Conservation (phyloP, 2,797 vertebrate species). For the Sparidentex hasta region DNA sequence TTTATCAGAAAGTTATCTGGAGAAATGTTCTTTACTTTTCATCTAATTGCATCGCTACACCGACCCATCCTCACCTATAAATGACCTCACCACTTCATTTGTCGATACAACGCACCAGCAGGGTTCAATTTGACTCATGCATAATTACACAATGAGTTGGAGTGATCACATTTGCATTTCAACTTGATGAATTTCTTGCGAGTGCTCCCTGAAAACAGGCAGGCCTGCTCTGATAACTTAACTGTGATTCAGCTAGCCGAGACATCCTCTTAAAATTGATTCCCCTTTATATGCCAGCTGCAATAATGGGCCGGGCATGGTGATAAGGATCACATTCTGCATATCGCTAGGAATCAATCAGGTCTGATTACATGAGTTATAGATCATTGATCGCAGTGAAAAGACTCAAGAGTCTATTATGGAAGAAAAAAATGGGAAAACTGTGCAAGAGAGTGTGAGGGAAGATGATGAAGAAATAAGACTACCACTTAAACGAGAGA, state of each 20-base stretch:
- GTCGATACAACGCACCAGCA: constrained; percentile 41
- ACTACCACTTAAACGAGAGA: constrained; percentile 33
- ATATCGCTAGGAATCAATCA: constrained; percentile 78
- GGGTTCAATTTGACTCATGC: constrained; percentile 52
- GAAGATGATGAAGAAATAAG: constrained; percentile 42
- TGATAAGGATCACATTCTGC: constrained; percentile 79
- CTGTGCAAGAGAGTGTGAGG: constrained; percentile 38
- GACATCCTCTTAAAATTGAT: constrained; percentile 78
- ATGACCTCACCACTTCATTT: constrained; percentile 53
- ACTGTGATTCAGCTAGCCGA: constrained; percentile 68
- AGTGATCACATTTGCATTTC: constrained; percentile 72
- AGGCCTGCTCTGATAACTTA: constrained; percentile 63
- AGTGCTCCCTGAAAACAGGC: constrained; percentile 64
- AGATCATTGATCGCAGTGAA: constrained; percentile 73
- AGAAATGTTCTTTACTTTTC: neutral
- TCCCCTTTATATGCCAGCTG: constrained; percentile 71
- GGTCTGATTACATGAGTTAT: constrained; percentile 67
- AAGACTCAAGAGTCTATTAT: constrained; percentile 63
- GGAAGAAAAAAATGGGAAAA: constrained; percentile 52
- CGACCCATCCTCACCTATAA: constrained; percentile 5
- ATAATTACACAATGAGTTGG: constrained; percentile 53
- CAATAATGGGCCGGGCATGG: constrained; percentile 73
- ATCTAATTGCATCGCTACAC: neutral
- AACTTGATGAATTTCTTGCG: constrained; percentile 69
- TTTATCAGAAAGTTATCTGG: neutral